Evolutionary conservation across 2,888 invertebrate species (phyloP), one percentile per base, ranked within the genome.

Genomic region (Quadriops clusia): DNA sequence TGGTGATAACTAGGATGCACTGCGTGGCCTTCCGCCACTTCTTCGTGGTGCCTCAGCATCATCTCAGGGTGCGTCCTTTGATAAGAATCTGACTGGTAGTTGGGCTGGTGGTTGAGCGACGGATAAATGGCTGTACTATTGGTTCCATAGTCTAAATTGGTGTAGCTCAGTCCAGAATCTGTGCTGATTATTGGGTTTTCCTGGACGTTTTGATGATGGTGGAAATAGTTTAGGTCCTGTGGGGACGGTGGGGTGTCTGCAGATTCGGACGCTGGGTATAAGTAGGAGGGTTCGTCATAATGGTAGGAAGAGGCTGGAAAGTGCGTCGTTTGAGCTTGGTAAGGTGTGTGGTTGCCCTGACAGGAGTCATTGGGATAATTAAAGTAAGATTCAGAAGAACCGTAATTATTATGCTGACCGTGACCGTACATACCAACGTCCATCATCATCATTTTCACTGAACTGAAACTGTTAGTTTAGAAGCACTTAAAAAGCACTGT

Each of bases 111-210:
- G 15, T 40, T 40, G 4, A 46, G 44, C 18, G 32, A 34, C 5
- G 45, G 50, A 40, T 53, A 61, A 22, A 41, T 47, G 23, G 43
- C 50, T 31, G 39, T 50, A 43, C 15, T 55, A 51, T 65, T 54
- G 30, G 59, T 58, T 3, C 72, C 72, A 49, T 85, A 86, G 58
- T 90, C 89, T 46, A 90, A 62, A 56, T 89, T 89, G 1, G 89
- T 89, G 57, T 90, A 90, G 57, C 87, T 86, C 35, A 90, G 65
- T 1, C 89, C 89, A 22, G 85, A 78, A 50, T 85, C 85, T 1
- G 84, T 80, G 51, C 79, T 84, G 44, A 87, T 85, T 24, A 86
- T 84, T 46, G 38, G 64, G 56, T 65, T 50, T 30, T 70, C 53
- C 39, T 53, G 49, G 6, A 49, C 54, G 32, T 66, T 65, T 29